Conservation (phyloP, 2,888 invertebrate genomes). For the Nomada goodeniana region DNA sequence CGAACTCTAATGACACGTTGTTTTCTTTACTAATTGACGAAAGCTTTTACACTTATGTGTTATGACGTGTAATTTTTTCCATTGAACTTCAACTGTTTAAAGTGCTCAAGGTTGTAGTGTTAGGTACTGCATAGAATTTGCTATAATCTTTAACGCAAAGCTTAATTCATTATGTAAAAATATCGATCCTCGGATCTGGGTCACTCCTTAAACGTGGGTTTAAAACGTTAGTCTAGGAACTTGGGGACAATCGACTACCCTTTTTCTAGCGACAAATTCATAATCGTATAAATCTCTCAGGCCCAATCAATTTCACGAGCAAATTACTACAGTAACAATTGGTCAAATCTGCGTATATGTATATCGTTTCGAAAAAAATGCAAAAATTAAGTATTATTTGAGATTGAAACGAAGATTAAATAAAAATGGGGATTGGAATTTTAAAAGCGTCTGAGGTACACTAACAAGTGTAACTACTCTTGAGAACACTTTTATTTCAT, state of each 20-base stretch:
- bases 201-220: conserved; percentile 15
- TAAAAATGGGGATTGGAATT: neutral
- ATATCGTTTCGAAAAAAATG: no score
- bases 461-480: no score
- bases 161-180: conserved; percentile 53
- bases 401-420: neutral
- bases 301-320: neutral
- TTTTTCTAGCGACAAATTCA: no score
- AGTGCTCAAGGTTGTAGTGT: conserved; percentile 43
- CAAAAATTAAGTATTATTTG: neutral
- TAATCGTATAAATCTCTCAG: neutral
- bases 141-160: conserved; percentile 31
- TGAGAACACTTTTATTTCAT: no score
- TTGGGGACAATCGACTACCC: conserved; percentile 2
- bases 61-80: neutral
- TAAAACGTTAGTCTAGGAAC: conserved; percentile 7
- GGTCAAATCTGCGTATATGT: neutral
- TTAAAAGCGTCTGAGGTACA: neutral
- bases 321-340: neutral
- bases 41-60: neutral
- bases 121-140: conserved; percentile 19
- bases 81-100: conserved; percentile 28
- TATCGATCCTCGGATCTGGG: conserved; percentile 46
- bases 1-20: no score
- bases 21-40: neutral